Base-by-base conservation (phyloP, 2,113 vertebrate genomes). In the Laticauda laticaudata region DNA sequence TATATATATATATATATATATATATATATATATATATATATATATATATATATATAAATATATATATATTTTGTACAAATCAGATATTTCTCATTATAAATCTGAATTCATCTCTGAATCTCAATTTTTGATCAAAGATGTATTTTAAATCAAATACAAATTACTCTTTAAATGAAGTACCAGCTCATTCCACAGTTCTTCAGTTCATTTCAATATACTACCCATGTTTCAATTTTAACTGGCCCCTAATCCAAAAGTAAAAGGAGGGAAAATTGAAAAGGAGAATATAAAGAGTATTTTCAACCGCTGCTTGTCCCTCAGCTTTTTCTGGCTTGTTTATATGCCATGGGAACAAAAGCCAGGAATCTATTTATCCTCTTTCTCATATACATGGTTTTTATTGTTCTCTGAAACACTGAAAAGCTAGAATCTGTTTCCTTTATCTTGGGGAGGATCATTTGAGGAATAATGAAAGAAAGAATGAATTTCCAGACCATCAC, bases 401-500 rank as follows among this genome's bases (percentile, higher is more conserved):
- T 93, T 90, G 92, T 81, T 95, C 5, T 0, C 91, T 95, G 87
- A 91, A 87, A 91, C 92, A 91, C 91, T 92, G 90, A 91, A 64
- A 91, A 29, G 26, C 92, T 59, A 53, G 14, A n/a, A 88, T 61
- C 10, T 95, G 93, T 93, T 94, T 96, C 94, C 95, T 87, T 86
- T 93, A 61, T 93, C 95, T 95, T 87, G 91, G 88, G 0, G 0
- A 39, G 24, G 75, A 96, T 51, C 87, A 61, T 91, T 95, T 93
- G 95, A 95, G 94, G 85, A 93, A 61, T 85, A 94, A 94, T 45
- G 56, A 92, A 93, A 0, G 69, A 89, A 45, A 95, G 94, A 94
- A 92, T 96, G 94, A 93, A 94, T 95, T 96, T 96, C 95, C 91
- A 88, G 92, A 54, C 94, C 95, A 94, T 1, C 0, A 94, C 94